Conservation (phyloP, 1,140 invertebrate species). For the Amphibalanus amphitrite region DNA sequence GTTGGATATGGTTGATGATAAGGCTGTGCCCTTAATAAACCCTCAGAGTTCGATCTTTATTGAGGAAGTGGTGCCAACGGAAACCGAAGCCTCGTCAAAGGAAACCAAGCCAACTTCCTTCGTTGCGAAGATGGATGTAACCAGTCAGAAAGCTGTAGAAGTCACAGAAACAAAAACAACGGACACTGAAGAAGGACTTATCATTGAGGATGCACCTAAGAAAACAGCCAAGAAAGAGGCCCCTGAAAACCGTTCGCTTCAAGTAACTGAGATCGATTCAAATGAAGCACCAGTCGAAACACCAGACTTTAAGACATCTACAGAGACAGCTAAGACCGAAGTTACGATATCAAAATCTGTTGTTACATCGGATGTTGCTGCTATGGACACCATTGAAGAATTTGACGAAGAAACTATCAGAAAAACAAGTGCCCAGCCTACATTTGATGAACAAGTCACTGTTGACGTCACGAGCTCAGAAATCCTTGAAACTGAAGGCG, state of each 20-base stretch:
- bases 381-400: no score
- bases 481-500: slow-evolving; percentile 5
- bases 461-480: neutral
- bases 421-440: neutral
- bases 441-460: no score
- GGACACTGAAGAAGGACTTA: slow-evolving; percentile 15
- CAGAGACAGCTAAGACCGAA: no score
- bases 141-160: slow-evolving; percentile 34
- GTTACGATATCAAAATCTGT: no score
- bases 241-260: no score
- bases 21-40: no score
- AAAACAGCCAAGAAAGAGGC: neutral
- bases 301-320: no score
- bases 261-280: no score
- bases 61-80: neutral
- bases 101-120: slow-evolving; percentile 28
- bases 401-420: no score
- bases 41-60: neutral
- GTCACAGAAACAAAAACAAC: slow-evolving; percentile 15
- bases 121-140: slow-evolving; percentile 32
- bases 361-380: no score
- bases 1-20: no score
- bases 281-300: no score
- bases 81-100: neutral
- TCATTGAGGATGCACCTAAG: neutral